Conservation (phyloP, 2,888 invertebrate species). For the Laspeyria flexula region DNA sequence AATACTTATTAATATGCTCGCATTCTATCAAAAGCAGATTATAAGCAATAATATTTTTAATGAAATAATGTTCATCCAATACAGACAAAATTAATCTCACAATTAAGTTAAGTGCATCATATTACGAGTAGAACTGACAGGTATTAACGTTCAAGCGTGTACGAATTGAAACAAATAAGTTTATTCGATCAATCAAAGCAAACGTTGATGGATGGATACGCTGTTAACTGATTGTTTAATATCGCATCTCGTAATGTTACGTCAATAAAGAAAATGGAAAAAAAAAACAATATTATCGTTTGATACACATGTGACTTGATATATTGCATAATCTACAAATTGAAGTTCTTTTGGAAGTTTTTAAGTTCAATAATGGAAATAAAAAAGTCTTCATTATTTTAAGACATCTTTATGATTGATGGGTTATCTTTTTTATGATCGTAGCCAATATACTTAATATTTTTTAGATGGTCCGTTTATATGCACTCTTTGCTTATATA, state of each 20-base stretch:
- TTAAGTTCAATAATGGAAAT: too few relatives aligned
- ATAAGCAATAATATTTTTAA: too few relatives aligned
- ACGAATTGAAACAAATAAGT: slow-evolving; percentile 7
- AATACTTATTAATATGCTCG: too few relatives aligned
- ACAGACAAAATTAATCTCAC: background rate
- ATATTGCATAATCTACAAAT: background rate
- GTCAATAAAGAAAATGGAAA: background rate
- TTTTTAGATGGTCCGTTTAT: too few relatives aligned
- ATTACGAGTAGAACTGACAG: background rate
- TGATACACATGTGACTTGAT: background rate
- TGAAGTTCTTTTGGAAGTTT: background rate
- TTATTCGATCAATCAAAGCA: slow-evolving; percentile 55
- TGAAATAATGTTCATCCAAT: background rate
- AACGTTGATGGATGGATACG: slow-evolving; percentile 54
- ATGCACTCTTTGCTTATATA: too few relatives aligned
- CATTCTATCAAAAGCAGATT: too few relatives aligned
- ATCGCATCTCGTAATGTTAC: slow-evolving; percentile 14
- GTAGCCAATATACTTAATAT: too few relatives aligned
- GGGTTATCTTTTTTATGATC: too few relatives aligned
- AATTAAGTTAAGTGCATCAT: slow-evolving; percentile 1
- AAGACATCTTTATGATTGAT: too few relatives aligned
- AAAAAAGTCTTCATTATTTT: too few relatives aligned
- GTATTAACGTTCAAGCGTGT: background rate
- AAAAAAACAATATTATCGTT: too few relatives aligned
- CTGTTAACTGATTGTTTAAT: slow-evolving; percentile 30